phyloP scores from a whole-genome alignment of 2,113 vertebrate species.

The Antigone vipio region DNA sequence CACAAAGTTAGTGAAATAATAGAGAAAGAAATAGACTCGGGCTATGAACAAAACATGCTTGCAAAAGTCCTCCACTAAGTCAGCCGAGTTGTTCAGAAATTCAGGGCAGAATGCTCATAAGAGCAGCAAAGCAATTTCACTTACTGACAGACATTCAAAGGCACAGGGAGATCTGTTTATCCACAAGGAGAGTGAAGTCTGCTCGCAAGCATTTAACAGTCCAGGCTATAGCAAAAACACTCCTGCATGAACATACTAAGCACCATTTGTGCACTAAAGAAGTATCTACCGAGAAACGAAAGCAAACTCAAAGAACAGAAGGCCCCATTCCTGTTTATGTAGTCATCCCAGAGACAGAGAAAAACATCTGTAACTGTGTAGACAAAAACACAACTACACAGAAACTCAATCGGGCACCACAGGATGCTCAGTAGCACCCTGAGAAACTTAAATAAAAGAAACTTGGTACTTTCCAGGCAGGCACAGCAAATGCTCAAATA shows the following conservation, averaged over 20 bases:
- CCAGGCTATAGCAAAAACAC: neutral
- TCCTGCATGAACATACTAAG: neutral
- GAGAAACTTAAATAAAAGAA: neutral
- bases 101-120: neutral
- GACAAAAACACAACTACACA: neutral
- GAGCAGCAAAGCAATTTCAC: neutral
- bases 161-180: neutral
- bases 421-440: neutral
- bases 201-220: neutral
- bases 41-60: neutral
- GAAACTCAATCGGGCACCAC: neutral
- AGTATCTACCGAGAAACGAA: neutral
- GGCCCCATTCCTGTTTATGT: neutral
- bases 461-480: neutral
- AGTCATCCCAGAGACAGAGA: neutral
- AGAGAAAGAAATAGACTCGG: neutral
- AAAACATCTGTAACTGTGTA: neutral
- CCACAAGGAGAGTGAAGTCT: neutral
- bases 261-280: neutral
- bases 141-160: neutral
- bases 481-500: constrained; percentile 13
- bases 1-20: neutral
- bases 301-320: neutral
- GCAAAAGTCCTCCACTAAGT: neutral
- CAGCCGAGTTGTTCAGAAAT: neutral